phyloP scores from a whole-genome alignment of 2,888 invertebrate genomes.

The Amblyjoppa fuscipennis region DNA sequence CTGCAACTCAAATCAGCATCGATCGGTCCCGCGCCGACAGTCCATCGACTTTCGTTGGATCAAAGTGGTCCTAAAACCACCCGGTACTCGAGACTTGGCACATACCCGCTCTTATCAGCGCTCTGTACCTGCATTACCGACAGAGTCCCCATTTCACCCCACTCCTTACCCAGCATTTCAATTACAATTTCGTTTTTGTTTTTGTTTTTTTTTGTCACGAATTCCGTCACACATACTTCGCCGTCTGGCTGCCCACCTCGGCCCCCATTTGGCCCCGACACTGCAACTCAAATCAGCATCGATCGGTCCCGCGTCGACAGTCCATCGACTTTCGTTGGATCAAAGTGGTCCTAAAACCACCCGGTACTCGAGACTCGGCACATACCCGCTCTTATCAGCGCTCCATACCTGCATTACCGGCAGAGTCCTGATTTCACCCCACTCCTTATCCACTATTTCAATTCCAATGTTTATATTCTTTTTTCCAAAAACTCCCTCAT shows the following conservation, averaged over 20 bases:
- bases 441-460: too few relatives aligned
- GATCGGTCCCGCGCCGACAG: conserved; percentile 10
- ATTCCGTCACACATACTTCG: too few relatives aligned
- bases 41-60: conserved; percentile 3
- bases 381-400: conserved; percentile 23
- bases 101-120: too few relatives aligned
- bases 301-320: conserved; percentile 10
- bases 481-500: too few relatives aligned
- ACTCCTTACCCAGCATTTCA: too few relatives aligned
- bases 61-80: neutral
- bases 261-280: neutral
- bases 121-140: conserved; percentile 8
- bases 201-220: too few relatives aligned
- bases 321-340: conserved; percentile 3
- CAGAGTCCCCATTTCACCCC: too few relatives aligned
- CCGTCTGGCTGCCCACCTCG: neutral
- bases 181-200: too few relatives aligned
- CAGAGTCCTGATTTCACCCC: too few relatives aligned
- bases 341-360: neutral
- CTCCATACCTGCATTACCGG: too few relatives aligned
- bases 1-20: neutral
- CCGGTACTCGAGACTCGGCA: conserved; percentile 24
- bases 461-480: too few relatives aligned
- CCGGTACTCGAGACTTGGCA: conserved; percentile 24
- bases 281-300: neutral